Base-by-base conservation (phyloP, 2,888 invertebrate genomes). In the Amaurobius ferox region DNA sequence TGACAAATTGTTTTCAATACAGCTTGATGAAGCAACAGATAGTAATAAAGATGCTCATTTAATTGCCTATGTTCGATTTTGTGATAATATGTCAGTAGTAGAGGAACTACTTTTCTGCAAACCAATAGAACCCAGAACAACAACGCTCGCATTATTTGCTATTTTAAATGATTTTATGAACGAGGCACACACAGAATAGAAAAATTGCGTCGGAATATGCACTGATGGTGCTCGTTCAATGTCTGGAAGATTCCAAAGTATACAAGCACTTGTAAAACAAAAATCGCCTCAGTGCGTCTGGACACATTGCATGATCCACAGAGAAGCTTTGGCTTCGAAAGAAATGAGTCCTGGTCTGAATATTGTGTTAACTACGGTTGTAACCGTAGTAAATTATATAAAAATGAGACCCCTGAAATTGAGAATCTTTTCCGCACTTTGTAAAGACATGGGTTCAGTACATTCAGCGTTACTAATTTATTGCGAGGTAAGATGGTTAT, bases 191-290 rank as follows among this genome's bases (percentile, higher is more conserved):
- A 77, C 55, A 67, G 67, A 77, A 77, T 67, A 67, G 77, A 67
- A 67, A 77, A 77, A 77, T 77, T 77, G 76, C 76, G 76, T 76
- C 76, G 76, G 76, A 76, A 76, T 76, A 76, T 76, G 76, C 76
- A 76, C 76, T 30, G 44, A 76, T 76, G 44, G 76, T 76, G 66
- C 76, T 76, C 76, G 74, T 74, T 74, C 64, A 64, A 64, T 64
- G 74, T 66, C 66, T 40, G 48, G 48, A 48, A 71, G 55, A 30
- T 71, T 71, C 71, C 71, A 71, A 71, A 55, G 32, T 71, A 55
- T 71, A 2, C 71, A 71, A 71, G 71, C 55, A 55, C 71, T 71
- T 71, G 32, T 71, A 11, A 71, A 48, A 71, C 32, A 71, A 71
- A 48, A 48, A 55, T 30, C 30, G n/a, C 55, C 71, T 19, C 48